A percentile compares a stretch with the other conserved stretches of the same genome.
Conservation (phyloP, 2,113 vertebrate genomes). For the Syngnathus floridae region DNA sequence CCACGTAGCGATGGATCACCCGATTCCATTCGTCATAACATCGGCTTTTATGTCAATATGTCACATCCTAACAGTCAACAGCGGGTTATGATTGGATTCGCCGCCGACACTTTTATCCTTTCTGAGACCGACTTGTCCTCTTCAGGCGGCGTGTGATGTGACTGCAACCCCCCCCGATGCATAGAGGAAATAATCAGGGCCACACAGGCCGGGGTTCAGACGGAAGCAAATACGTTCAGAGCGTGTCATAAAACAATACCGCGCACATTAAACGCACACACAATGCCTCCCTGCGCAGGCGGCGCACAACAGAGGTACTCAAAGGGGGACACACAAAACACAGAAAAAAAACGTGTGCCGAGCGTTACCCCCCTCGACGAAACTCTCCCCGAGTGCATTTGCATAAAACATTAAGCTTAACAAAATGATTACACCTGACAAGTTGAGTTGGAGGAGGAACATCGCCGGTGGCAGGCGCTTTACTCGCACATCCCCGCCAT, state of each 20-base stretch:
- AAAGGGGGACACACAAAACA: constrained; percentile 29
- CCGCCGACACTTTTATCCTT: constrained; percentile 24
- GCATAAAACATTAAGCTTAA: constrained; percentile 79
- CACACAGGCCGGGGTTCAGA: constrained; percentile 66
- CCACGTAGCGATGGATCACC: constrained; percentile 19
- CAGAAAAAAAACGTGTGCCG: constrained; percentile 30
- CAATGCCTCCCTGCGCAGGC: constrained; percentile 45
- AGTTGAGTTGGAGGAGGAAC: constrained; percentile 73
- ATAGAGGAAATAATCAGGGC: constrained; percentile 72
- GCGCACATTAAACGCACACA: constrained; percentile 40
- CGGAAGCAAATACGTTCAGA: constrained; percentile 72
- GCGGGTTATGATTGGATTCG: constrained; percentile 20
- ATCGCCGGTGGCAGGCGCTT: constrained; percentile 72
- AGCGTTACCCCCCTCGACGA: constrained; percentile 55
- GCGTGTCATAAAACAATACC: constrained; percentile 65
- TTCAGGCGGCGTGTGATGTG: constrained; percentile 57
- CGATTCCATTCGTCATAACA: constrained; percentile 38
- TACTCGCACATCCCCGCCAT: constrained; percentile 68
- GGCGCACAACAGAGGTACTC: constrained; percentile 43
- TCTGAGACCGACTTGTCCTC: constrained; percentile 37
- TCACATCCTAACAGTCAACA: neutral
- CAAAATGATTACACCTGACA: constrained; percentile 82
- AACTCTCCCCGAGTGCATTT: constrained; percentile 73
- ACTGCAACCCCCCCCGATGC: constrained; percentile 61
- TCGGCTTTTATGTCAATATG: constrained; percentile 31